Conservation (phyloP, 2,888 invertebrate species). For the Mayetiola destructor region DNA sequence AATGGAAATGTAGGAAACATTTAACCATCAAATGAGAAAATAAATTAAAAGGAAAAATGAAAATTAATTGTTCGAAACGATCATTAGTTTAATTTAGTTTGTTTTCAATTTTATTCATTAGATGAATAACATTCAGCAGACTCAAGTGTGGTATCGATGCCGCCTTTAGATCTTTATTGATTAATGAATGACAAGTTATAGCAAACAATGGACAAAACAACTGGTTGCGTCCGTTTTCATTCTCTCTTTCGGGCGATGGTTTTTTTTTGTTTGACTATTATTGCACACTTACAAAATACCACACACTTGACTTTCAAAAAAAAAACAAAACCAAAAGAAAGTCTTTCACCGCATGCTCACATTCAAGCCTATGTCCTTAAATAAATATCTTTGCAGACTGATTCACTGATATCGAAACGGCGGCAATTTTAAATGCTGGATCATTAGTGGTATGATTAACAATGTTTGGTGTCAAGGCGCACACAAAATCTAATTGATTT, state of each 20-base stretch:
- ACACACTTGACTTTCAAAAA: slow-evolving; percentile 9
- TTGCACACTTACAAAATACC: background rate
- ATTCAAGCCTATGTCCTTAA: too few relatives aligned
- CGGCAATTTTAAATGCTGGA: background rate
- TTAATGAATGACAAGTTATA: slow-evolving; percentile 2
- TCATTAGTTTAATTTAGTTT: slow-evolving; percentile 9
- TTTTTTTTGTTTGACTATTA: too few relatives aligned
- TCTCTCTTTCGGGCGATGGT: too few relatives aligned
- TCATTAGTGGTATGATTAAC: slow-evolving; percentile 7
- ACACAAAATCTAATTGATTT: slow-evolving; percentile 2
- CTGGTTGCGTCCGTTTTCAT: too few relatives aligned
- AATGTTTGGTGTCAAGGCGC: background rate
- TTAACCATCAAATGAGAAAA: background rate
- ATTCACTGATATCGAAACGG: background rate
- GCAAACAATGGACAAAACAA: slow-evolving; percentile 3
- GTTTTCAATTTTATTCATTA: background rate
- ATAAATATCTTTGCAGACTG: too few relatives aligned
- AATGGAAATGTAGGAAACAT: too few relatives aligned
- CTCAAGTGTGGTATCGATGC: background rate
- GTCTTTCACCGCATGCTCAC: slow-evolving; percentile 8
- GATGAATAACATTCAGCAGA: background rate
- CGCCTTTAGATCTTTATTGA: background rate
- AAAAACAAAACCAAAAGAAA: background rate
- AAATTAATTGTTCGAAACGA: slow-evolving; percentile 6
- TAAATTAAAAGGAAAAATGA: background rate